Evolutionary conservation across 2,113 vertebrate species (phyloP).

Genomic region (Mobula birostris): DNA sequence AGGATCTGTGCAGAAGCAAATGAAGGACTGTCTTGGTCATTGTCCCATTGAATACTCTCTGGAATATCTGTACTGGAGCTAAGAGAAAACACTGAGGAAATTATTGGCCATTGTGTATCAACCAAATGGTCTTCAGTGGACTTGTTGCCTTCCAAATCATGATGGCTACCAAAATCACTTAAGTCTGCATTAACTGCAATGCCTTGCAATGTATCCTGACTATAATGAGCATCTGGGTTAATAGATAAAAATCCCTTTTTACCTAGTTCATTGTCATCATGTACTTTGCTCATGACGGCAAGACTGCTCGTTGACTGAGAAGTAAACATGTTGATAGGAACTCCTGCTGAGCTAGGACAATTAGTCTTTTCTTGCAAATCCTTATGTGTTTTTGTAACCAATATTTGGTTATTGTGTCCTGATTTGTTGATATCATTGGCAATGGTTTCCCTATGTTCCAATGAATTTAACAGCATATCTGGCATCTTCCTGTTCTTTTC

Average conservation of each 20-base stretch:
- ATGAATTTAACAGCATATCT: neutral
- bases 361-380: neutral
- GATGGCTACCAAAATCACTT: neutral
- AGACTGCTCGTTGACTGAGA: neutral
- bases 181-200: neutral
- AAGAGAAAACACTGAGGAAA: constrained; percentile 88
- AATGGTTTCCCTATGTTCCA: neutral
- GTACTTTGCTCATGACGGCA: neutral
- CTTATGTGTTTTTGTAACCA: neutral
- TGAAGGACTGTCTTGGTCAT: constrained; percentile 24
- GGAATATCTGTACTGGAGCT: constrained; percentile 65
- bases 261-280: neutral
- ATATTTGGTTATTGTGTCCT: neutral
- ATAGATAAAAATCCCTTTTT: neutral
- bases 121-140: constrained; percentile 41
- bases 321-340: neutral
- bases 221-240: neutral
- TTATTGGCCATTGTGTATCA: constrained; percentile 65
- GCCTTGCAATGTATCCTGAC: neutral
- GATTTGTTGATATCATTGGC: neutral
- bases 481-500: neutral
- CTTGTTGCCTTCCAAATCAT: neutral
- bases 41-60: constrained; percentile 60
- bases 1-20: neutral
- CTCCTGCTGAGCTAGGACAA: neutral